Percentiles rank a stretch among this genome's conserved stretches.
Conservation (phyloP, 2,797 vertebrate genomes). For the Garrulus glandarius region DNA sequence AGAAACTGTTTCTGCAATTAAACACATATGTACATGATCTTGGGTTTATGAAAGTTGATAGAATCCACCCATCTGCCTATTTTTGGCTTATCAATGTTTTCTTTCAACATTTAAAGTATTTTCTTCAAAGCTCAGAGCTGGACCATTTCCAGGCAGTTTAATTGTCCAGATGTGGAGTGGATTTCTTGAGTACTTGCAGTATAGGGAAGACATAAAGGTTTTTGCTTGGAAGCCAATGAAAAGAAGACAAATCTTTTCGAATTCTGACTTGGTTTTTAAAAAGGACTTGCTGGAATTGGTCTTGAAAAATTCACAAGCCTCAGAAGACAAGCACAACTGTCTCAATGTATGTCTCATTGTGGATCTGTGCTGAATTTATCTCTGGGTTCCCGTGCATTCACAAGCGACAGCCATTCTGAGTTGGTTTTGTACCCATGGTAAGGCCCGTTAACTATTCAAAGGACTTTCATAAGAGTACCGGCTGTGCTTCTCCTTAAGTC, state of each 20-base stretch:
- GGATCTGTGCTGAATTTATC: not conserved
- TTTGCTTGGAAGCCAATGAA: slow-evolving; percentile 32
- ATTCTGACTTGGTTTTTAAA: not conserved
- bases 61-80: slow-evolving; percentile 10
- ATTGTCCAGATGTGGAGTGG: slow-evolving; percentile 22
- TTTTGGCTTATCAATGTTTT: slow-evolving; percentile 44
- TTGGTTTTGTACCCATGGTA: not conserved
- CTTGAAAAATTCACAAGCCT: slow-evolving; percentile 31
- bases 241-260: slow-evolving; percentile 1
- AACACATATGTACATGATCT: slow-evolving; percentile 4
- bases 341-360: not conserved
- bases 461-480: not conserved
- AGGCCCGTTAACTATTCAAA: not conserved
- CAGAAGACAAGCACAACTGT: not conserved
- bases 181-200: not conserved
- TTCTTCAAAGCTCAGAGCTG: slow-evolving; percentile 28
- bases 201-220: not conserved
- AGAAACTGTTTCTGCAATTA: slow-evolving; percentile 40
- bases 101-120: slow-evolving; percentile 14
- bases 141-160: slow-evolving; percentile 4
- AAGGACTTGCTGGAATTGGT: not conserved
- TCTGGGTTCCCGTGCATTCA: not conserved
- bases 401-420: not conserved
- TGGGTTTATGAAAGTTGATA: slow-evolving; percentile 24
- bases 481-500: not conserved